These are phyloP conservation scores for Capra hircus DNA, from an alignment of 2,113 vertebrate genomes.

Conservation along the genomic window DNA sequence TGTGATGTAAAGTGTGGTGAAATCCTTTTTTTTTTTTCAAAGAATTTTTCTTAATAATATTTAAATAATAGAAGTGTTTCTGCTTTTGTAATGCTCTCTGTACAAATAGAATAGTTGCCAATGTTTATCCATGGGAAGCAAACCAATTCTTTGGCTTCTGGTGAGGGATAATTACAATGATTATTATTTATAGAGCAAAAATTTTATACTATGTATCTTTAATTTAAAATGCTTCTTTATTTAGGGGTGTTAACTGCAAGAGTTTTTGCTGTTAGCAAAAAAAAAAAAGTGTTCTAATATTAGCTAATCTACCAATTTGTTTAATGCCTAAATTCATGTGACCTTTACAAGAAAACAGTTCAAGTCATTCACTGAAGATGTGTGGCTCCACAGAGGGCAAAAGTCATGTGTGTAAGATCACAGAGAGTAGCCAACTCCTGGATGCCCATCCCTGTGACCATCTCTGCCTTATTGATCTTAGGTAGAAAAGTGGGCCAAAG, in stretches of 20 bases:
- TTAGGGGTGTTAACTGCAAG: neutral
- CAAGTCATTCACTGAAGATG: neutral
- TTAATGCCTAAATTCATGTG: neutral
- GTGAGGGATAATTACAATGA: constrained; percentile 6
- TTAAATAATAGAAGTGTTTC: constrained; percentile 45
- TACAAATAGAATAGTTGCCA: neutral
- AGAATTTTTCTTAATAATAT: constrained; percentile 29
- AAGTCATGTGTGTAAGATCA: neutral
- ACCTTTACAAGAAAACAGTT: neutral
- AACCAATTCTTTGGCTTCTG: neutral
- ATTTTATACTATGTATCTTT: neutral
- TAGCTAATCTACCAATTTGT: neutral
- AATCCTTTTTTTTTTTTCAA: neutral
- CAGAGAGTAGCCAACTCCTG: neutral
- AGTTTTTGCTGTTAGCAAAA: neutral
- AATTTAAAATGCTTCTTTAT: constrained; percentile 2
- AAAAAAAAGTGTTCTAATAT: neutral
- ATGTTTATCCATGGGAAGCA: neutral
- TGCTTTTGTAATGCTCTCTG: neutral
- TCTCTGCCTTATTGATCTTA: neutral
- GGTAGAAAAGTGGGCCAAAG: neutral
- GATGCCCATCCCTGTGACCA: neutral
- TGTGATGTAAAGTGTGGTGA: constrained; percentile 26
- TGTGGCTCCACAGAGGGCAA: neutral
- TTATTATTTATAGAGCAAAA: neutral